Conservation (phyloP, 2,113 vertebrate species). For the Chlorocebus sabaeus region DNA sequence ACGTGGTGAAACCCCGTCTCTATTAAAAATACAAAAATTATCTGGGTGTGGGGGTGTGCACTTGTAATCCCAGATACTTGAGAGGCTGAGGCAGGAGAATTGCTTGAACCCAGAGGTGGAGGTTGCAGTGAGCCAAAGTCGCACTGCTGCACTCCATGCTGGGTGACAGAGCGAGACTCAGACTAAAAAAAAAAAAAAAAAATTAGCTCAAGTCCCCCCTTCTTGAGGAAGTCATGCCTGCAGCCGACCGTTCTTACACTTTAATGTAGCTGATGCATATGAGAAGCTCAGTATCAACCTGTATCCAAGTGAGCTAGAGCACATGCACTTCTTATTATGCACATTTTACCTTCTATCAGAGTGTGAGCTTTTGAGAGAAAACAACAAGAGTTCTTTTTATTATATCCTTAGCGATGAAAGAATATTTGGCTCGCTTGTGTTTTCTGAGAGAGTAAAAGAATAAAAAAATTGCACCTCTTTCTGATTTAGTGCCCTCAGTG, state of each 20-base stretch:
- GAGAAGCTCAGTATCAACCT: fast-evolving
- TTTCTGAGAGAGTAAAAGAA: neutral
- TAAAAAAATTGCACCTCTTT: neutral
- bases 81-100: no score
- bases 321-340: neutral
- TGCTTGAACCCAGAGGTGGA: no score
- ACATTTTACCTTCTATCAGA: neutral
- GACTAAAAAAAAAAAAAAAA: no score
- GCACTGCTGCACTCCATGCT: no score
- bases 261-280: neutral
- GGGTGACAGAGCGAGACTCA: no score
- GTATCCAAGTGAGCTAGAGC: neutral
- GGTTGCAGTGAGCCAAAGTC: no score
- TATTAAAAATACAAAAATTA: no score
- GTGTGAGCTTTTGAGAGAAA: neutral
- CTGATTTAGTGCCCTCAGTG: neutral
- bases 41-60: no score
- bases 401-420: neutral
- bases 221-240: no score
- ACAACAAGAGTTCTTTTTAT: neutral
- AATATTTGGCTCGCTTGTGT: neutral
- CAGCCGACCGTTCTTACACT: fast-evolving
- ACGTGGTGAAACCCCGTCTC: no score
- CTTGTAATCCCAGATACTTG: no score
- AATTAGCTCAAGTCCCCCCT: fast-evolving